Base-by-base conservation (phyloP, 1,140 invertebrate species). In the Camponotus floridanus region DNA sequence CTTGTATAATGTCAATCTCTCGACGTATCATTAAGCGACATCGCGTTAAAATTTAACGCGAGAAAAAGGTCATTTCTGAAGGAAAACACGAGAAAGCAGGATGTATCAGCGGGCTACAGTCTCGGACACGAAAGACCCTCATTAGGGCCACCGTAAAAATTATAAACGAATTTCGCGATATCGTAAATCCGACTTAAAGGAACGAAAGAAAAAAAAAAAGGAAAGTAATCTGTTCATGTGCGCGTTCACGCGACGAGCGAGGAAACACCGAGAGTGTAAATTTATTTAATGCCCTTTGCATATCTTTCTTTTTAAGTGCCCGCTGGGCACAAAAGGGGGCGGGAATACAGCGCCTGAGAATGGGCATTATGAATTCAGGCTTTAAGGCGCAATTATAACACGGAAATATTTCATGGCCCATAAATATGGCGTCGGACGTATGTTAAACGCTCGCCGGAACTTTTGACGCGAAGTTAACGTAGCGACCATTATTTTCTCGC, bases 401-500 rank as follows among this genome's bases (percentile, higher is more conserved):
- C 71, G 76, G 83, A 88, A 90, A 88, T 91, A 91, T 88, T 80
- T 88, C 78, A 76, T 36, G 86, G 73, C 26, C 80, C 78, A 85
- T 91, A 91, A 91, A 91, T 91, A 91, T 57, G 31, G 55, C 55
- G 55, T 57, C 51, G 62, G 78, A 90, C 84, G 79, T 91, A 90
- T 90, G 89, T 88, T 91, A 90, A 91, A 91, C 86, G 89, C 68
- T 62, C 71, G 76, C 42, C 55, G 68, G 87, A 90, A 90, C 81
- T 90, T 90, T 90, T 86, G 88, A 90, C 88, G 81, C 76, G 65
- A 90, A 90, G 86, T 90, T 90, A 87, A 64, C 86, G 3, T 33
- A 45, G 71, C 73, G 55, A 86, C 86, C 76, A 86, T 90, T 90
- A 90, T 90, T 90, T 79, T 55, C n/a, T n/a, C n/a, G 64, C 76